These are phyloP conservation scores for Chanos chanos DNA, from an alignment of 2,797 vertebrate species.

Conservation along the genomic window DNA sequence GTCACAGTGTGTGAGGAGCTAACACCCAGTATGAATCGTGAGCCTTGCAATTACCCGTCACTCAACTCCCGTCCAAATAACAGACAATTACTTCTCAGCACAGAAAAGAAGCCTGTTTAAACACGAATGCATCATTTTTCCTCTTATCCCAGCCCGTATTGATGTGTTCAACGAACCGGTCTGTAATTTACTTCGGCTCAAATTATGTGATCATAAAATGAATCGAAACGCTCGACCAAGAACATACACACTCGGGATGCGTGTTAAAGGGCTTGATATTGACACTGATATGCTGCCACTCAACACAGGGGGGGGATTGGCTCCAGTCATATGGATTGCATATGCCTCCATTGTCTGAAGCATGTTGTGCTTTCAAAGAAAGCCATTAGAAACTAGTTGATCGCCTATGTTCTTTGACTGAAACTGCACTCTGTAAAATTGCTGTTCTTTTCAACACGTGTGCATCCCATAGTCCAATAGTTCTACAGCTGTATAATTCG, in stretches of 20 bases:
- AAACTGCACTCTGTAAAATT: constrained; percentile 1
- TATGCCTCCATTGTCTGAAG: not conserved
- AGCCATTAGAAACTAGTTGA: not conserved
- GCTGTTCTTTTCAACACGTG: not conserved
- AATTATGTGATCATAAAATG: constrained; percentile 11
- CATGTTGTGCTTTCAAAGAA: constrained; percentile 19
- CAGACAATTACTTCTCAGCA: too few relatives aligned
- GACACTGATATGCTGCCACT: constrained; percentile 2
- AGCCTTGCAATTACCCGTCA: too few relatives aligned
- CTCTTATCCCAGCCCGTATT: not conserved
- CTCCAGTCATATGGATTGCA: constrained; percentile 23
- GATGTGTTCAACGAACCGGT: too few relatives aligned
- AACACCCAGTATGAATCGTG: too few relatives aligned
- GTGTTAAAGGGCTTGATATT: constrained; percentile 11
- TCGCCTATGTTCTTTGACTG: constrained; percentile 35
- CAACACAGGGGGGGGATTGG: not conserved
- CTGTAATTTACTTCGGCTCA: constrained; percentile 1
- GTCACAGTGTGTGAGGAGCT: too few relatives aligned
- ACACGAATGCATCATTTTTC: not conserved
- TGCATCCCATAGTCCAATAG: too few relatives aligned
- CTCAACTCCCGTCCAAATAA: too few relatives aligned
- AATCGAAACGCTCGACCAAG: constrained; percentile 4
- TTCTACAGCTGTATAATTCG: too few relatives aligned
- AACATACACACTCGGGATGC: constrained; percentile 18
- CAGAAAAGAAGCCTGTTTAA: too few relatives aligned